Conservation (phyloP, 2,888 invertebrate species). For the Quadroppia sp. region DNA sequence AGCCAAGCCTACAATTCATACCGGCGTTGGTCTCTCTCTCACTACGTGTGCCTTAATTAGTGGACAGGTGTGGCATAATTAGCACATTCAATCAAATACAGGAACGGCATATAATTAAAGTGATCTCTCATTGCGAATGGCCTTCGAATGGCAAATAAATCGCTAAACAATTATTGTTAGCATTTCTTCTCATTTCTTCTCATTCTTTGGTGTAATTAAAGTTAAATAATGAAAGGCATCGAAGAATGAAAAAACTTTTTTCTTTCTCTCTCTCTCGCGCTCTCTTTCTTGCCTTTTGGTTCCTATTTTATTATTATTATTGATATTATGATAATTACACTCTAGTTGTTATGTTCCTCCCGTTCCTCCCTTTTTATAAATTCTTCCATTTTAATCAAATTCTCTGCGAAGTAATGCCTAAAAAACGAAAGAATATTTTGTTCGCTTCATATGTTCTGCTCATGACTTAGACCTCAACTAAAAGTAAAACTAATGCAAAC, state of each 20-base stretch:
- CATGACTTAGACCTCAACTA: slow-evolving; percentile 6
- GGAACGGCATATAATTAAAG: slow-evolving; percentile 27
- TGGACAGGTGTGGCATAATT: slow-evolving; percentile 32
- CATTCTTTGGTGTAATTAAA: not conserved
- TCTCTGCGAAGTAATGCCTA: slow-evolving; percentile 23
- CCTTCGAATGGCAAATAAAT: slow-evolving; percentile 13
- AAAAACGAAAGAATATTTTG: slow-evolving; percentile 20
- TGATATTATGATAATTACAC: slow-evolving; percentile 18
- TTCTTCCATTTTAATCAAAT: slow-evolving; percentile 32
- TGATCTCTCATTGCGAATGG: slow-evolving; percentile 26
- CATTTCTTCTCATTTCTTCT: not conserved
- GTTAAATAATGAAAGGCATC: not conserved
- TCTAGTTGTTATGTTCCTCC: not conserved
- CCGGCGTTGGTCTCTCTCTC: too few relatives aligned
- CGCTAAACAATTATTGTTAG: not conserved
- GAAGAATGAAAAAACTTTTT: not conserved
- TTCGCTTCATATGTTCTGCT: slow-evolving; percentile 31
- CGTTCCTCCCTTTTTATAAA: slow-evolving; percentile 26
- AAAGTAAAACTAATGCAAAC: slow-evolving; percentile 33
- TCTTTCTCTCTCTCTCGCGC: not conserved
- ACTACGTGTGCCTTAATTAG: slow-evolving; percentile 34
- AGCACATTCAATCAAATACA: slow-evolving; percentile 30
- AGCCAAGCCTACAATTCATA: slow-evolving; percentile 29
- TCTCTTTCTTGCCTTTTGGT: slow-evolving; percentile 5
- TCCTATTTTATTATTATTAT: too few relatives aligned